Evolutionary conservation across 2,888 invertebrate genomes (phyloP), one percentile per base, ranked within the genome.

Genomic region (Trichopria drosophilae): DNA sequence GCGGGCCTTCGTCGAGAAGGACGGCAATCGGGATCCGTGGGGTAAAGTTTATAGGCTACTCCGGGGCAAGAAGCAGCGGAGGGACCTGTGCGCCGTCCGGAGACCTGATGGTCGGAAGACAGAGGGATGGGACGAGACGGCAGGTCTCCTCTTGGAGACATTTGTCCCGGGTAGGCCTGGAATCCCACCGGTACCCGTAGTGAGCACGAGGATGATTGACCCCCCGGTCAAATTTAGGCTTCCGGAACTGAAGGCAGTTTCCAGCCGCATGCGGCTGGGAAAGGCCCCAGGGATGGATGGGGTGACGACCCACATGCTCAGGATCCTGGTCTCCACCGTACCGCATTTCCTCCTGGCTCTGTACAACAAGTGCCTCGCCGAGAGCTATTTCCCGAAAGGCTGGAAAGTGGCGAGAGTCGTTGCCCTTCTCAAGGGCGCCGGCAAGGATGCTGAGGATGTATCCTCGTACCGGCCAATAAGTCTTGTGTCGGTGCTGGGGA

Each of bases 201-300:
- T n/a, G n/a, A n/a, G n/a, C n/a, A n/a, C n/a, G n/a, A n/a, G n/a
- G n/a, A n/a, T n/a, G n/a, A n/a, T n/a, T n/a, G n/a, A n/a, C n/a
- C n/a, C n/a, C n/a, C n/a, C n/a, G n/a, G n/a, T n/a, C n/a, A n/a
- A n/a, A n/a, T n/a, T n/a, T n/a, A n/a, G n/a, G n/a, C n/a, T n/a
- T n/a, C n/a, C n/a, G 3, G 43, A 43, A n/a, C n/a, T n/a, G n/a
- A n/a, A n/a, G n/a, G n/a, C n/a, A n/a, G n/a, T n/a, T n/a, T n/a
- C n/a, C 1, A 20, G 6, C n/a, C n/a, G 10, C 4, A 32, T 10
- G 19, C 29, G 3, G 12, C 2, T 43, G 32, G 22, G 23, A 1
- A 43, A 43, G 13, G 3, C 43, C 3, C 43, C 43, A 7, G 43
- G 43, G 3, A 3, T 32, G 3, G 43, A 43, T 32, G 43, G 43